Percentiles rank a stretch among this genome's conserved stretches.
These are phyloP conservation scores for Brachynemurus nebulosus DNA, from an alignment of 2,888 invertebrate species.

Conservation along the genomic window DNA sequence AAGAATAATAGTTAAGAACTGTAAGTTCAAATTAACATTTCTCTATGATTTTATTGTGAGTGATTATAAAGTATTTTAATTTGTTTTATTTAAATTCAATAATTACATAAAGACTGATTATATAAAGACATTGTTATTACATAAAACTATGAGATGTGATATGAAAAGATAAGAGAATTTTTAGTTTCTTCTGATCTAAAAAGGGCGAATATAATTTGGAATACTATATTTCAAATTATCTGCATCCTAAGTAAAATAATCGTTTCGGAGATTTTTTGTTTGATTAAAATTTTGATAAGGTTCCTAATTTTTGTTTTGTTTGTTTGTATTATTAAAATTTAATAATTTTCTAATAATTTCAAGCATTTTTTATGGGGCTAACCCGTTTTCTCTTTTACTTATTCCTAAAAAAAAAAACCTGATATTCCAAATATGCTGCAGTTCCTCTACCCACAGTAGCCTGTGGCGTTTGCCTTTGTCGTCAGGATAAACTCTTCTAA, in stretches of 20 bases:
- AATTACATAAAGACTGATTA: not conserved
- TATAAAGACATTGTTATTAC: no score
- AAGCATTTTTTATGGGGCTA: not conserved
- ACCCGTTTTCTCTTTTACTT: not conserved
- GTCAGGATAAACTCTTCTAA: no score
- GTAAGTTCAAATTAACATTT: not conserved
- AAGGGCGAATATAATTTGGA: not conserved
- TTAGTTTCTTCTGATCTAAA: not conserved
- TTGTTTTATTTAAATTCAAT: not conserved
- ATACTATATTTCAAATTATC: not conserved
- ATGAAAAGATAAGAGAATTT: not conserved
- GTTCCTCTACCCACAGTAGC: no score
- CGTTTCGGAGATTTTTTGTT: not conserved
- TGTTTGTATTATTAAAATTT: not conserved
- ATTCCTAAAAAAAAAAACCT: not conserved
- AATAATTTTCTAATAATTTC: not conserved
- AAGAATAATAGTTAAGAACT: not conserved
- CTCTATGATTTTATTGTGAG: not conserved
- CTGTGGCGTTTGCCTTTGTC: no score
- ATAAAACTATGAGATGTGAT: not conserved
- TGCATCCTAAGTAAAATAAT: not conserved
- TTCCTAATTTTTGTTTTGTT: not conserved
- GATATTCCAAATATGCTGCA: conserved; percentile 1
- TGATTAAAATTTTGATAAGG: not conserved
- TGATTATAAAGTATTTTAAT: no score